Base-by-base conservation (phyloP, 2,888 invertebrate genomes). In the Koerneria pararmatus region DNA sequence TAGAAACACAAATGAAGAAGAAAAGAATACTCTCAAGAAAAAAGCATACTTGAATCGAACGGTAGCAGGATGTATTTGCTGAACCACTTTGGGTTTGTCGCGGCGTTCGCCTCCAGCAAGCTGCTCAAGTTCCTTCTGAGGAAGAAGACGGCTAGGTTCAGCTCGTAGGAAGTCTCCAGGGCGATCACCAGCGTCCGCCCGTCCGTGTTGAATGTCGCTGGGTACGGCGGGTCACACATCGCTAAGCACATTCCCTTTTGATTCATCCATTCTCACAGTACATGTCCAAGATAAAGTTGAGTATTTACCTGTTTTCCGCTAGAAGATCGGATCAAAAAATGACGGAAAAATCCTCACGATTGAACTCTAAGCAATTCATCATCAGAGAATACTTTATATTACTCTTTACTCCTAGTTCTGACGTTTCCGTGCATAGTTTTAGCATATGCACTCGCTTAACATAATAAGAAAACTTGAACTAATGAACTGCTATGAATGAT, bases 101-200 rank as follows among this genome's bases (percentile, higher is more conserved):
- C 61, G 27, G 65, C 70, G 46, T 74, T 68, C 32, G 63, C 69
- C 24, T 70, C 69, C 46, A 76, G 66, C 34, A 74, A 65, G 3
- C 67, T 65, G 49, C 68, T 69, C 59, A 76, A 65, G 53, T 73
- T 71, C 56, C 54, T 48, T 29, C 22, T 5, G 27, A 63, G 63
- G 31, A 53, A 63, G 35, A 65, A 73, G 66, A 78, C 72, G 6
- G 79, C 59, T 0, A 72, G 58, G 49, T 71, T 69, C 71, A 73
- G 77, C 63, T 70, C 70, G 68, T 70, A 75, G 6, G 77, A 76
- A 4, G 77, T 77, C 66, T 79, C 78, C 15, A 79, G 65, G 1
- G 72, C 61, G 34, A 79, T 75, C 1, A 69, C 75, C 48, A 79
- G 66, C 4, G 79, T 79, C 58, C 73, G 67, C n/a, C 68, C 68